Conservation (phyloP, 23 tunicate genomes). For the Styela clava region DNA sequence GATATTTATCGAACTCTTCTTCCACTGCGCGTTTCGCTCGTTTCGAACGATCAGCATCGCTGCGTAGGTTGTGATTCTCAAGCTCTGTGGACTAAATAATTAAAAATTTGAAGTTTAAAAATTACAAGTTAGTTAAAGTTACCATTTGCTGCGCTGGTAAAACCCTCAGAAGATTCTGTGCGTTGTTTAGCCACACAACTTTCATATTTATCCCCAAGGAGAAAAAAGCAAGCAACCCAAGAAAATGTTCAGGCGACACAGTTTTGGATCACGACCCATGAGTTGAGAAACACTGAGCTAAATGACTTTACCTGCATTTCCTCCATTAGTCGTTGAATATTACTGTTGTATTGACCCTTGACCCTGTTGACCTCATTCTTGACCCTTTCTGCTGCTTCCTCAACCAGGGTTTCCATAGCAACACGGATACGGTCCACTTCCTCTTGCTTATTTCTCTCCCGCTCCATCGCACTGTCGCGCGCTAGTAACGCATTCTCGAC, state of each 20-base stretch:
- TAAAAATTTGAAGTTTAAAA: not conserved
- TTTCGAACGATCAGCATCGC: slow-evolving; percentile 63
- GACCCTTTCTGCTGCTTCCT: slow-evolving; percentile 68
- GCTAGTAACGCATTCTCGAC: slow-evolving; percentile 67
- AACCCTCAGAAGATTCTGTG: not conserved
- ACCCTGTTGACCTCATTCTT: slow-evolving; percentile 64
- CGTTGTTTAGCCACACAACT: not conserved
- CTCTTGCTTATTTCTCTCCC: slow-evolving; percentile 47
- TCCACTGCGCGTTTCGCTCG: slow-evolving; percentile 63
- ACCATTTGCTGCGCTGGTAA: not conserved
- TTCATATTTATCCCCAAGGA: too few relatives aligned
- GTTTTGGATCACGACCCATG: too few relatives aligned
- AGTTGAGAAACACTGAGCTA: too few relatives aligned
- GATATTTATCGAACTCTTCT: slow-evolving; percentile 50
- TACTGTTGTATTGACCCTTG: slow-evolving; percentile 33
- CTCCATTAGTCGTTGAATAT: slow-evolving; percentile 40
- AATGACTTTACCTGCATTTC: slow-evolving; percentile 73
- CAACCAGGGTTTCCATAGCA: slow-evolving; percentile 80
- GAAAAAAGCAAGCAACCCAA: too few relatives aligned
- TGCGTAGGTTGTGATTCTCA: slow-evolving; percentile 50
- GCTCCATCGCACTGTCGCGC: slow-evolving; percentile 61
- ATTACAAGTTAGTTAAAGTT: too few relatives aligned
- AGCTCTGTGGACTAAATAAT: slow-evolving; percentile 49
- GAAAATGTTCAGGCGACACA: too few relatives aligned
- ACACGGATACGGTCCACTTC: slow-evolving; percentile 46